Percentiles rank a stretch among this genome's conserved stretches.
phyloP scores from a whole-genome alignment of 2,113 vertebrate species.

The Oncorhynchus masou region DNA sequence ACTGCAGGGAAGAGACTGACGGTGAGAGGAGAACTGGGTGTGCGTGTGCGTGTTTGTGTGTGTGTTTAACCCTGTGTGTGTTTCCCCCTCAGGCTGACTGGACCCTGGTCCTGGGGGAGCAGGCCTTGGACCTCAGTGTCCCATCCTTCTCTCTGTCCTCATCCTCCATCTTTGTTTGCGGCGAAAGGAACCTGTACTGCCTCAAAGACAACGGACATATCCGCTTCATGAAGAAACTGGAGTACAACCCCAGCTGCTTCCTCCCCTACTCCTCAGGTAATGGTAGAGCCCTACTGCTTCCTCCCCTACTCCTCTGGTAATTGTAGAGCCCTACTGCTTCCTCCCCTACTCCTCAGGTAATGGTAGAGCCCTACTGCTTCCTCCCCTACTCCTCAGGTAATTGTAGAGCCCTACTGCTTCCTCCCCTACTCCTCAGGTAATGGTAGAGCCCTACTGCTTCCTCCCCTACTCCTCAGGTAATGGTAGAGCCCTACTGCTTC shows the following conservation, averaged over 20 bases:
- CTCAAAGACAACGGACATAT: slow-evolving; percentile 94
- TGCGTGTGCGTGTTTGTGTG: slow-evolving; percentile 22
- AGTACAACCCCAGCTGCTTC: slow-evolving; percentile 93
- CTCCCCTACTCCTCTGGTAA: not conserved
- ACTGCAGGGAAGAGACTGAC: slow-evolving; percentile 86
- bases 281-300: not conserved
- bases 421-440: slow-evolving; percentile 32
- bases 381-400: slow-evolving; percentile 65
- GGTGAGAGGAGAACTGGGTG: slow-evolving; percentile 47
- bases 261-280: slow-evolving; percentile 88
- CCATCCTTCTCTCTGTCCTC: slow-evolving; percentile 78
- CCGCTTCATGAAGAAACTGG: slow-evolving; percentile 97
- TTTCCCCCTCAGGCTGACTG: slow-evolving; percentile 85
- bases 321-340: slow-evolving; percentile 90
- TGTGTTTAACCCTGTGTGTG: slow-evolving; percentile 14
- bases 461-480: too few species aligned
- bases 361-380: slow-evolving; percentile 88
- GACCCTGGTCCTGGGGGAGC: slow-evolving; percentile 90
- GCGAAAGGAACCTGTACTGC: slow-evolving; percentile 94
- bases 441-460: slow-evolving; percentile 73
- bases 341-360: slow-evolving; percentile 65
- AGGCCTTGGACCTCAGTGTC: slow-evolving; percentile 85
- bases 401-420: not conserved
- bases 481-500: not conserved
- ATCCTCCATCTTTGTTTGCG: slow-evolving; percentile 87